Percentiles rank a stretch among this genome's conserved stretches.
Evolutionary conservation across 2,888 invertebrate species (phyloP).

Genomic region (Drosophila histrio): DNA sequence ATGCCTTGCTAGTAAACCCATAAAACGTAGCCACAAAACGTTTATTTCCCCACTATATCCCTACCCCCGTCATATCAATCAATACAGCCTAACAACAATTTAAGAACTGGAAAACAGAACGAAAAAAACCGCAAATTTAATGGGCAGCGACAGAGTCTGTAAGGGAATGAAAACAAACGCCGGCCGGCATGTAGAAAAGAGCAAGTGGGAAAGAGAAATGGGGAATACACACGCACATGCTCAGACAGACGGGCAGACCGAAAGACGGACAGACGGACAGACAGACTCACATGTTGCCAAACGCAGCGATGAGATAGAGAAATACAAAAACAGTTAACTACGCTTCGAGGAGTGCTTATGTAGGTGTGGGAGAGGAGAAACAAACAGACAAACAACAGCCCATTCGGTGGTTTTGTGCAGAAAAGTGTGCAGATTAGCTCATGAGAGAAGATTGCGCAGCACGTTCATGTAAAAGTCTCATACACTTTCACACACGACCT

Average conservation of each 20-base stretch:
- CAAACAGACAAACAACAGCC: conserved; percentile 20
- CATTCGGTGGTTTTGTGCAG: too few relatives aligned
- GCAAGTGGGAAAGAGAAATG: neutral
- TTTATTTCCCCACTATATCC: neutral
- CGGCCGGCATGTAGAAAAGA: conserved; percentile 8
- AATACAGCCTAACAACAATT: conserved; percentile 30
- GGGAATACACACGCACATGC: neutral
- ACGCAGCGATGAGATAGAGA: conserved; percentile 33
- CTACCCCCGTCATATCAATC: conserved; percentile 1
- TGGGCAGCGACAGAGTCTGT: neutral
- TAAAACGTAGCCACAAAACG: conserved; percentile 19
- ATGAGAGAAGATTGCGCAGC: too few relatives aligned
- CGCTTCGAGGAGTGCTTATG: neutral
- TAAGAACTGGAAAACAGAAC: conserved; percentile 6
- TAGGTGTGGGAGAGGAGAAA: neutral
- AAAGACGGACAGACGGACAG: conserved; percentile 6
- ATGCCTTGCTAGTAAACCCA: neutral
- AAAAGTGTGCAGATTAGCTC: too few relatives aligned
- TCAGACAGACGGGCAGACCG: neutral
- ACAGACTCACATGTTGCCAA: conserved; percentile 67
- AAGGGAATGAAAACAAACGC: conserved; percentile 12
- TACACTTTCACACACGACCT: too few relatives aligned
- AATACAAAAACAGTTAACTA: conserved; percentile 26
- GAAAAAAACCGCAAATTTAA: conserved; percentile 31
- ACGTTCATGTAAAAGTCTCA: too few relatives aligned